A percentile compares a stretch with the other conserved stretches of the same genome.
phyloP scores from a whole-genome alignment of 1,140 invertebrate species.

The Pseudomyrmex dendroicus region DNA sequence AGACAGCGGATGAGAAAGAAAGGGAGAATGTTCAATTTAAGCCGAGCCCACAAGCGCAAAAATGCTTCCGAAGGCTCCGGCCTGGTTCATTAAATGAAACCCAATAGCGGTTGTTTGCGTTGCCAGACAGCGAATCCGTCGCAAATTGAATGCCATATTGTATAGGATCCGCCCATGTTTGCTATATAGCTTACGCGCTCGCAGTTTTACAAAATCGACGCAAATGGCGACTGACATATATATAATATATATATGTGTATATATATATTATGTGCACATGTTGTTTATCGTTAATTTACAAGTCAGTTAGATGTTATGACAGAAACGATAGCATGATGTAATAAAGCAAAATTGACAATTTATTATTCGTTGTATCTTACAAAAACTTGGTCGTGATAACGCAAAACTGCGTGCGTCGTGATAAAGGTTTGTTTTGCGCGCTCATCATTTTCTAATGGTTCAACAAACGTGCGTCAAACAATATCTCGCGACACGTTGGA shows the following conservation, averaged over 20 bases:
- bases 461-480: not conserved
- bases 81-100: conserved; percentile 81
- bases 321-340: not conserved
- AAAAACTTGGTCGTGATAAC: not conserved
- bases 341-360: not conserved
- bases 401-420: not conserved
- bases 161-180: conserved; percentile 73
- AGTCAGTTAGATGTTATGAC: conserved; percentile 10
- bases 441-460: conserved; percentile 7
- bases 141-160: conserved; percentile 82
- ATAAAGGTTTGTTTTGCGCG: not conserved
- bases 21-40: conserved; percentile 78
- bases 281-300: conserved; percentile 61
- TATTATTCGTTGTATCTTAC: not conserved
- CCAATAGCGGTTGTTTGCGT: conserved; percentile 82
- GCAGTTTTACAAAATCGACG: conserved; percentile 58
- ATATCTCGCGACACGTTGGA: conserved; percentile 31
- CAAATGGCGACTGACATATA: conserved; percentile 36
- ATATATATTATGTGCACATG: not conserved
- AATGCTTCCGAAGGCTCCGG: conserved; percentile 78
- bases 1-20: conserved; percentile 56
- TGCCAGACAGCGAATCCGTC: conserved; percentile 78
- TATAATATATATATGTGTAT: not conserved
- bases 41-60: conserved; percentile 77
- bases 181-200: conserved; percentile 30